These are phyloP conservation scores for Arothron firmamentum DNA, from an alignment of 2,113 vertebrate genomes.

Conservation along the genomic window DNA sequence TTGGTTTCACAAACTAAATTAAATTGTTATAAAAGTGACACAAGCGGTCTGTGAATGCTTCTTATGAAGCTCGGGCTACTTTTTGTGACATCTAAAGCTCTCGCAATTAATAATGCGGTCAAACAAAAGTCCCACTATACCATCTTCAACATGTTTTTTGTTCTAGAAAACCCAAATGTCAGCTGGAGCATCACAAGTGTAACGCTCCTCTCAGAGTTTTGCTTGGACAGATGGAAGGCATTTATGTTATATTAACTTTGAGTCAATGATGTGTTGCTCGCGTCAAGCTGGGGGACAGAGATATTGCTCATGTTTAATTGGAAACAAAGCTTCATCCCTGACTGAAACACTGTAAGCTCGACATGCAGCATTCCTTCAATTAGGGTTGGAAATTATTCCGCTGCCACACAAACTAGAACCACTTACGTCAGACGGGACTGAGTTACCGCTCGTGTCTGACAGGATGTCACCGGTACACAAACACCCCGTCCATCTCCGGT, in stretches of 20 bases:
- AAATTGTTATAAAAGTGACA: no score
- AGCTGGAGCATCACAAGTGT: background rate
- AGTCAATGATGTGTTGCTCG: constrained; percentile 25
- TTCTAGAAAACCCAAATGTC: no score
- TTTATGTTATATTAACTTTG: constrained; percentile 48
- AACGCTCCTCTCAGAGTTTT: background rate
- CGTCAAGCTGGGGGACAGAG: constrained; percentile 15
- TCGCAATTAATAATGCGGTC: no score
- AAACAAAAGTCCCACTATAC: no score
- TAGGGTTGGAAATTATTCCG: constrained; percentile 57
- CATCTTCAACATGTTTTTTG: no score
- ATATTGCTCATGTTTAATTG: constrained; percentile 1
- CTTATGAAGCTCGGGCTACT: no score
- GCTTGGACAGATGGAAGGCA: constrained; percentile 44
- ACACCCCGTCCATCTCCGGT: constrained; percentile 35
- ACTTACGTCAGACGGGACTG: constrained; percentile 49
- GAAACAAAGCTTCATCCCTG: constrained; percentile 9
- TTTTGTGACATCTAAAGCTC: no score
- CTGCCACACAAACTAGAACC: constrained; percentile 46
- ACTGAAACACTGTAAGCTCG: constrained; percentile 9
- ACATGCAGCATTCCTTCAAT: constrained; percentile 36
- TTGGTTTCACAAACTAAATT: no score
- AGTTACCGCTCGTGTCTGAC: constrained; percentile 45
- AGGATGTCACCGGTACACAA: constrained; percentile 56
- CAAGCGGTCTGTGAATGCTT: no score